Conservation (phyloP, 2,113 vertebrate genomes). For the Rousettus leschenaultii region DNA sequence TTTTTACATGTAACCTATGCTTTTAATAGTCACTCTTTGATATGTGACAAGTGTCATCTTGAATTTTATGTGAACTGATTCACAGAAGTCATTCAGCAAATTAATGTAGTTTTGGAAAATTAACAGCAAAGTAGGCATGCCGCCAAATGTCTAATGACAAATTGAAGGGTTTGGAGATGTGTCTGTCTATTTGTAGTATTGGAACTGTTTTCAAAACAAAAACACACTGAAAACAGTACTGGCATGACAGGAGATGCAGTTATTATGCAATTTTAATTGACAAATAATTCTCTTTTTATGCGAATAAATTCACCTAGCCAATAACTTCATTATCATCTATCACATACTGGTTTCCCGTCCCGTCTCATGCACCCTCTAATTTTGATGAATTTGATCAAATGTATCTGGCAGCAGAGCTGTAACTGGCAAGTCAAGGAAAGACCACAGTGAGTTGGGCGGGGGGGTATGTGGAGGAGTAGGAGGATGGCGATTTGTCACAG, state of each 20-base stretch:
- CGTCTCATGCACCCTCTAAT: constrained; percentile 42
- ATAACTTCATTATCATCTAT: constrained; percentile 69
- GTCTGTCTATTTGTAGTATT: constrained; percentile 80
- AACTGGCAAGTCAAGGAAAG: constrained; percentile 66
- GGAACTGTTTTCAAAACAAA: constrained; percentile 85
- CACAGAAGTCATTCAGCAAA: constrained; percentile 84
- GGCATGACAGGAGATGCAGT: constrained; percentile 73
- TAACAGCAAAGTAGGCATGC: constrained; percentile 83
- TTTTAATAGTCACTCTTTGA: constrained; percentile 82
- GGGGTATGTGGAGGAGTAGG: background rate
- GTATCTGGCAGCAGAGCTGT: constrained; percentile 45
- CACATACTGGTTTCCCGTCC: constrained; percentile 30
- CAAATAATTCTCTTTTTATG: constrained; percentile 80
- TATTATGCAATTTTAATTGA: constrained; percentile 83
- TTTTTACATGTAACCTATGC: constrained; percentile 80
- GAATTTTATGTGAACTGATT: constrained; percentile 83
- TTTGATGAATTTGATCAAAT: constrained; percentile 74
- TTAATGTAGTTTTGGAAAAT: constrained; percentile 85
- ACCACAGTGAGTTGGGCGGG: constrained; percentile 13
- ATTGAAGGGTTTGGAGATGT: constrained; percentile 84
- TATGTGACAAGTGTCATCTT: constrained; percentile 80
- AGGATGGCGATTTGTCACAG: constrained; percentile 77
- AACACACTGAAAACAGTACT: constrained; percentile 77
- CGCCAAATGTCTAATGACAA: constrained; percentile 85
- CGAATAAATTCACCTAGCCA: constrained; percentile 75